A percentile compares a stretch with the other conserved stretches of the same genome.
Evolutionary conservation across 2,797 vertebrate genomes (phyloP).

Genomic region (Mus minutoides): DNA sequence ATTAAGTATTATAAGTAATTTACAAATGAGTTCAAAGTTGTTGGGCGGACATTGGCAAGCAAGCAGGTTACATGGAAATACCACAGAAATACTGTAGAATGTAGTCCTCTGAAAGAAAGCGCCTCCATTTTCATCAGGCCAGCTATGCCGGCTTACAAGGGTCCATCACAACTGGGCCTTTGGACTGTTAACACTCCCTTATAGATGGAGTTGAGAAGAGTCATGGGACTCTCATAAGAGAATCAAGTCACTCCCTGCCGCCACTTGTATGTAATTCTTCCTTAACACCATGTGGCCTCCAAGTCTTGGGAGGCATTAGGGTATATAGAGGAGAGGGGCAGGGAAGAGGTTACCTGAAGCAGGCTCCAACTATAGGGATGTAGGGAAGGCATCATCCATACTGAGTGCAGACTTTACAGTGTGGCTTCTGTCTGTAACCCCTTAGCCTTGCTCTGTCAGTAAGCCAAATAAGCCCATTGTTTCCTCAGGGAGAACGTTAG

Average conservation of each 20-base stretch:
- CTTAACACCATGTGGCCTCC: too few species aligned
- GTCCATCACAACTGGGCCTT: too few species aligned
- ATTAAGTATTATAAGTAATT: neutral
- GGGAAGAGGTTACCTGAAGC: neutral
- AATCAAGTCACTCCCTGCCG: neutral
- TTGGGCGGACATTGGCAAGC: neutral
- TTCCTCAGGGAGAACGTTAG: neutral
- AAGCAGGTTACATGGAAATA: neutral
- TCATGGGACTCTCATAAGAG: neutral
- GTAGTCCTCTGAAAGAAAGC: neutral
- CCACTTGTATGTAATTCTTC: neutral
- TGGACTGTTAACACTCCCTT: neutral
- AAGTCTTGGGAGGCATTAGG: neutral
- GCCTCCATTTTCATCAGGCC: neutral
- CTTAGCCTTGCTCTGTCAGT: neutral
- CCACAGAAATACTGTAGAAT: neutral
- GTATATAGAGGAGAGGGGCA: neutral
- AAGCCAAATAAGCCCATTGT: neutral
- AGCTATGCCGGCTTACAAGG: neutral
- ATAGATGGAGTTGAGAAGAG: neutral
- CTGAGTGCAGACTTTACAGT: neutral
- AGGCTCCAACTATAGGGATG: neutral
- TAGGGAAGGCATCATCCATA: neutral
- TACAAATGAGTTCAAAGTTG: neutral
- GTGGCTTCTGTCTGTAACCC: too few species aligned